Conservation (phyloP, 2,113 vertebrate species). For the Orcinus orca region DNA sequence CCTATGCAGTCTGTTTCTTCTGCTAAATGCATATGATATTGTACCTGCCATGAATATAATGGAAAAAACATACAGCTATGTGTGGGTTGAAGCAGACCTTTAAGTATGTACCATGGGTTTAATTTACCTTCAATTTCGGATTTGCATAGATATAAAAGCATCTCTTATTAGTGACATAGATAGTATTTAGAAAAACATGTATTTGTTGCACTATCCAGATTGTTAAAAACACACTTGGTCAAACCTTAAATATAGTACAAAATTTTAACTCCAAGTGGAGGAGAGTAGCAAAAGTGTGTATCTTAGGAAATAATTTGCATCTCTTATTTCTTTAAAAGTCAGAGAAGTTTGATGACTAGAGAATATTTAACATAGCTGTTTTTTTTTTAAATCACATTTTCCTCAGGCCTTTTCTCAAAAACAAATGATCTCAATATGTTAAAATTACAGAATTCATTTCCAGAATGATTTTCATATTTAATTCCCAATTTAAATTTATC, state of each 20-base stretch:
- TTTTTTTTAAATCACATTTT: not conserved
- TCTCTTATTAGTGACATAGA: not conserved
- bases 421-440: not conserved
- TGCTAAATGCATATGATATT: not conserved
- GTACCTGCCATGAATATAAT: not conserved
- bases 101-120: not conserved
- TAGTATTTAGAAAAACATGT: not conserved
- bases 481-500: not conserved
- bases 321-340: not conserved
- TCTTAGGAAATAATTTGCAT: not conserved
- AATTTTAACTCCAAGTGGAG: not conserved
- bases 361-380: not conserved
- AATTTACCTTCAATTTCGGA: not conserved
- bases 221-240: not conserved
- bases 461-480: not conserved
- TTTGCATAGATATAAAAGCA: not conserved
- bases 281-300: not conserved
- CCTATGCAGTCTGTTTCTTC: not conserved
- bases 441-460: slow-evolving; percentile 15
- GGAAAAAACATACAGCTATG: not conserved
- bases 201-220: not conserved
- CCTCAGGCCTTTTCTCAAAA: not conserved
- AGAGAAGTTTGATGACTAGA: not conserved
- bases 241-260: not conserved
- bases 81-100: not conserved